Base-by-base conservation (phyloP, 2,797 vertebrate species). In the Phrynocephalus forsythii region DNA sequence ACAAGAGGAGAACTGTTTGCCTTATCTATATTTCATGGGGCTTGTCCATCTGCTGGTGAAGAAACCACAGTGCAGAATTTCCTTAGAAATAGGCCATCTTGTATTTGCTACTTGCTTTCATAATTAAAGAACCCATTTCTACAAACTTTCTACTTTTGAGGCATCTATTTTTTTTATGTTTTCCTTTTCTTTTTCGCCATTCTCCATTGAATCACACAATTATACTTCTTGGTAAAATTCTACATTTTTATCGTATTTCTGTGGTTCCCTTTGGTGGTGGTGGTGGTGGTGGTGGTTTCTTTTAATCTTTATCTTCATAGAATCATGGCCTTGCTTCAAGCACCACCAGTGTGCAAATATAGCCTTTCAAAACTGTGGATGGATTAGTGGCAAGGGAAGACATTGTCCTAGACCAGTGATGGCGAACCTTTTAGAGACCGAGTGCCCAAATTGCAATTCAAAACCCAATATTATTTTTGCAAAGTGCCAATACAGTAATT, bases 1-100 rank as follows among this genome's bases (percentile, higher is more conserved):
- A 72, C 82, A 83, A 71, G 68, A 83, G 67, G 30, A 7, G 50
- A 68, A 30, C 67, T 83, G 82, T 71, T 83, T 83, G 82, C n/a
- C 67, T 83, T 83, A 83, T 83, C 67, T 71, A 52, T 71, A 71
- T 83, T 83, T 83, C 20, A 83, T 71, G 67, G 67, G 5, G 48
- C 38, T 81, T 7, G 38, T 56, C 52, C 52, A 56, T 56, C 52
- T 56, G 60, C 60, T 81, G 79, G 79, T 44, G 60, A 18, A 44
- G 52, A 81, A 81, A 67, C 3, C 79, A 81, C 60, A 33, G 60
- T 38, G 20, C n/a, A 5, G 30, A 33, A 30, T 15, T n/a, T 7
- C 56, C 56, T 18, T 38, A 1, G 67, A 82, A 69, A 82, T 26
- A 10, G 44, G 15, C 1, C 33, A 18, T 30, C 66, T 26, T 28